A percentile compares a stretch with the other conserved stretches of the same genome.
phyloP scores from a whole-genome alignment of 1,140 invertebrate genomes.

The Heliconius hewitsoni region DNA sequence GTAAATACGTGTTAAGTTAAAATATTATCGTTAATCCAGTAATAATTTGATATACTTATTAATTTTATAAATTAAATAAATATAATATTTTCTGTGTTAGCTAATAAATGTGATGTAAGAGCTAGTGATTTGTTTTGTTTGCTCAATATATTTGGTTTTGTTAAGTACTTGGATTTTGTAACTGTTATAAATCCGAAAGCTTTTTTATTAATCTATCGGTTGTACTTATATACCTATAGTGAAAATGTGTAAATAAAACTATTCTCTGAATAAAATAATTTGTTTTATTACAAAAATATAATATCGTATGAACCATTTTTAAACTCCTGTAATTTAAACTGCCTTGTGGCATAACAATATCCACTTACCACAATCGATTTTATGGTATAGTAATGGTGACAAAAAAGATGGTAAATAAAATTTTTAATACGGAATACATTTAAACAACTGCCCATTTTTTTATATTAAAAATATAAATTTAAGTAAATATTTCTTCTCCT shows the following conservation, averaged over 20 bases:
- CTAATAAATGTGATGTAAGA: constrained; percentile 41
- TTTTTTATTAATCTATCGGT: constrained; percentile 60
- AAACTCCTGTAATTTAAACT: background rate
- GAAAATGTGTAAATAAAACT: constrained; percentile 74
- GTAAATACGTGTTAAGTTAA: constrained; percentile 40
- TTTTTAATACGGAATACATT: too few species aligned
- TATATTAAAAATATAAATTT: too few species aligned
- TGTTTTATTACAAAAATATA: constrained; percentile 58
- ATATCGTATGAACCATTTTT: constrained; percentile 30
- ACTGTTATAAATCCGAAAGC: constrained; percentile 44
- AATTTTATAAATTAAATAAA: constrained; percentile 27
- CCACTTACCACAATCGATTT: too few species aligned
- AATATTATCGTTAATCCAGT: constrained; percentile 13
- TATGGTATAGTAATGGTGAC: too few species aligned
- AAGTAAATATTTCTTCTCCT: too few species aligned
- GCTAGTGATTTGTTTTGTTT: constrained; percentile 55
- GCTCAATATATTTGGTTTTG: constrained; percentile 48
- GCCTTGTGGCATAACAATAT: background rate
- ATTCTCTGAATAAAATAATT: constrained; percentile 66
- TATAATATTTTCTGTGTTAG: constrained; percentile 44
- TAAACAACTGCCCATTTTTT: too few species aligned
- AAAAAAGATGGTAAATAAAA: too few species aligned
- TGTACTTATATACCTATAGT: constrained; percentile 59
- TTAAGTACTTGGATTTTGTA: constrained; percentile 48
- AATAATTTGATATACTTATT: constrained; percentile 21